Evolutionary conservation across 2,888 invertebrate genomes (phyloP).

Genomic region (Anthophora plumipes): DNA sequence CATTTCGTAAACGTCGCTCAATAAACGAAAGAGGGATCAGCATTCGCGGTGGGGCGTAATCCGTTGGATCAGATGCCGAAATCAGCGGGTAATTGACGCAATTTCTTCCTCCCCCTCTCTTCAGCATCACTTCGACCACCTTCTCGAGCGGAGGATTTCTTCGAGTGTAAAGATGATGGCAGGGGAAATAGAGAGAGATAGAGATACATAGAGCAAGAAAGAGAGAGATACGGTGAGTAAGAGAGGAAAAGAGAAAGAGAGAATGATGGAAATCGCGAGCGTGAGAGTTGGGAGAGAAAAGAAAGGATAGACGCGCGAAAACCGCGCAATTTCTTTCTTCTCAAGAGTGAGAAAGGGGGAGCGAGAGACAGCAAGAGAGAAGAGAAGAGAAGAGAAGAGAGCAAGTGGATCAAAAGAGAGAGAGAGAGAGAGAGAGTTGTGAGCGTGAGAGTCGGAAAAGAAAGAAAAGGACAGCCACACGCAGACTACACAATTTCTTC

Average conservation of each 20-base stretch:
- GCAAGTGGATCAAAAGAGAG: no score
- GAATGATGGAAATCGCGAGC: conserved; percentile 29
- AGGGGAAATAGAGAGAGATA: conserved; percentile 29
- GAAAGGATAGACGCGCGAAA: conserved; percentile 53
- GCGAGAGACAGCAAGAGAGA: no score
- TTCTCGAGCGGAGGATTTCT: conserved; percentile 49
- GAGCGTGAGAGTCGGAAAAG: conserved; percentile 5
- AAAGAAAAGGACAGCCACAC: conserved; percentile 46
- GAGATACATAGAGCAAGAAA: conserved; percentile 25
- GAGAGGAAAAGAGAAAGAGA: conserved; percentile 25
- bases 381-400: no score
- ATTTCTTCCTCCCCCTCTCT: conserved; percentile 63
- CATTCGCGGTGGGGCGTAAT: conserved; percentile 81
- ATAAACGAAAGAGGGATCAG: conserved; percentile 81
- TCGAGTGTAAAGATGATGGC: conserved; percentile 27
- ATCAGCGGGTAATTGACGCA: conserved; percentile 83
- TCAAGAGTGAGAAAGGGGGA: conserved; percentile 29
- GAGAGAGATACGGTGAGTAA: no score
- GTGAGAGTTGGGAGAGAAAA: conserved; percentile 1
- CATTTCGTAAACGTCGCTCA: conserved; percentile 74
- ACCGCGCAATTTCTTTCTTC: conserved; percentile 71
- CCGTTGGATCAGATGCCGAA: conserved; percentile 80
- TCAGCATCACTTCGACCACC: conserved; percentile 34
- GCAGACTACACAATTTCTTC: conserved; percentile 71
- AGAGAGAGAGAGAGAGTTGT: conserved; percentile 26